Base-by-base conservation (phyloP, 1,140 invertebrate genomes). In the Meteorus sp. region DNA sequence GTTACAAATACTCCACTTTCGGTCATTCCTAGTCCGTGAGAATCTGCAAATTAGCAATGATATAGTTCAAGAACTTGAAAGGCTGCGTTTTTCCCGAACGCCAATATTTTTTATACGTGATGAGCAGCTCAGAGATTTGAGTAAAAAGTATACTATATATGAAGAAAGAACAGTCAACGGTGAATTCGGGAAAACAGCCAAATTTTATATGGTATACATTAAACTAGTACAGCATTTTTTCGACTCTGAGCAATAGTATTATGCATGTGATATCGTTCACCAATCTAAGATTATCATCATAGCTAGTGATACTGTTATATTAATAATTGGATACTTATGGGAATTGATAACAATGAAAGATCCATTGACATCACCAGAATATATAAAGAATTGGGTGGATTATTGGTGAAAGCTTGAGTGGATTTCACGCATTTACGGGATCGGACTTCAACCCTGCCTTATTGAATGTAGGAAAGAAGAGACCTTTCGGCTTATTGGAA, bases 391-490 rank as follows among this genome's bases (percentile, higher is more conserved):
- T 66, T 77, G 27, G 68, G 72, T 35, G 3, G 25, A 39, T 41
- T 39, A 37, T 17, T 74, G 17, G 71, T 64, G 59, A 31, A 60
- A 59, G 50, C 15, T 65, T 77, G 35, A 68, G 69, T 53, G 71
- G 62, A 44, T 72, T 77, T 43, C 76, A 78, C 63, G 74, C 75
- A 9, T 58, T 78, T 0, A 78, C 73, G 6, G 74, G 76, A 25
- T 78, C 76, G 61, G 76, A 78, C 55, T 78, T 64, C 55, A 78
- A 78, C 62, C 74, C 74, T 31, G 63, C 68, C 8, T 74, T 71
- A 43, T 67, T 60, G 8, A 65, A 55, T 8, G 69, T 66, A 66
- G 69, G 68, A 3, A 72, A 72, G 62, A 9, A 56, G 56, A 64
- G 56, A 48, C 67, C 69, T 31, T 67, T 65, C 27, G 48, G 59